Evolutionary conservation across 2,888 invertebrate genomes (phyloP), one percentile per base, ranked within the genome.

Genomic region (Heliconius ismenius): DNA sequence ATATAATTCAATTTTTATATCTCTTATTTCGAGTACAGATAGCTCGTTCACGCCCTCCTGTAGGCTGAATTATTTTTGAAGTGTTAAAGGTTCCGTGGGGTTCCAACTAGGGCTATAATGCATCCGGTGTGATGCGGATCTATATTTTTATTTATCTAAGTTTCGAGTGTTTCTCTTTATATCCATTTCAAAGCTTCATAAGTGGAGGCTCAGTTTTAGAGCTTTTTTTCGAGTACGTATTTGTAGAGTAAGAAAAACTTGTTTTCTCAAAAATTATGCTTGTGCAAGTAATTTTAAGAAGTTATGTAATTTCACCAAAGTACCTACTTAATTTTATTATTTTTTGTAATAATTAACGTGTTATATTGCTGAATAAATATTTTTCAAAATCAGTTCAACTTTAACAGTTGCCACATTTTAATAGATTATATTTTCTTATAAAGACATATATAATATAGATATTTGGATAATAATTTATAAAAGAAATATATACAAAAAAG

Each of bases 31-130:
- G 75, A 78, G 76, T 75, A 76, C 39, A 78, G 79, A 78, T 77
- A 79, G 70, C 28, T 62, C 24, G 73, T 73, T 73, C 82, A 76
- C 80, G 72, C 82, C 79, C 81, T 70, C 76, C 80, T 79, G 75
- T 77, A 75, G 73, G 79, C 77, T 73, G 86, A 86, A 89, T 89
- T 90, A 88, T 89, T 90, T 89, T 90, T 90, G 86, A 89, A 88
- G 89, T 89, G 89, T 87, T 87, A 88, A 89, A 87, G 88, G 87
- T 87, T 87, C 85, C 82, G 82, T 81, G 80, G 83, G 83, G 84
- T 82, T 84, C 86, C 32, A 65, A 65, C 70, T 75, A 72, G 74
- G 76, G 80, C 54, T 58, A 80, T 80, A 79, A 80, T 79, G 79
- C 80, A 79, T 80, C 79, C 79, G 74, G 75, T 74, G 76, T 74